Evolutionary conservation across 1,140 invertebrate genomes (phyloP), one percentile per base, ranked within the genome.

Genomic region (Holotrichia oblita): DNA sequence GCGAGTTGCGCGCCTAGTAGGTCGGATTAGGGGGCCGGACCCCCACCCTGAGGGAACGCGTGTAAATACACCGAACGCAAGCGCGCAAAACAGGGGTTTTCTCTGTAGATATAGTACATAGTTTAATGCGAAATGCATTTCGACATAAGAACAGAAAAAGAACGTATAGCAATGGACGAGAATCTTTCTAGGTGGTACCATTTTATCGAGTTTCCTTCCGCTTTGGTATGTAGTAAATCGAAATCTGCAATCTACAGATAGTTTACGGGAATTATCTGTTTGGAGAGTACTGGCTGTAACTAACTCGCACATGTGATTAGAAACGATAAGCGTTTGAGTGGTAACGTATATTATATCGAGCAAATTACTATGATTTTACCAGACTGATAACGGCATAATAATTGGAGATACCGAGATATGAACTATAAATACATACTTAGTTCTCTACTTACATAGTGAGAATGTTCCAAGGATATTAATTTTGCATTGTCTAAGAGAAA

Each of bases 41-140:
- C 76, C 76, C 76, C 76, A 77, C 76, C 76, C 76, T 24, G 55
- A 61, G 55, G 59, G 55, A 64, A 24, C 76, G 76, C 76, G 59
- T 77, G 76, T 40, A 34, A 40, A 41, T 74, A n/a, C 6, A 74
- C 61, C n/a, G 20, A 77, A 76, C 40, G 59, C 20, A 55, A 77
- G 55, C 76, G 76, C 76, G 59, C 76, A 64, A 2, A 40, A 34
- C 27, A 9, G 17, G 34, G 40, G 73, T 77, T 48, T 77, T 69
- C 61, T 24, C 22, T 10, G 12, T 34, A 22, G 7, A 10, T 69
- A 69, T 69, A 69, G 4, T 7, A 27, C 8, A 34, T 69, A 69
- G 9, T 55, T 55, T 17, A 17, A 22, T 34, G 61, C 61, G 61
- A 69, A 69, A 69, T 69, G 61, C 61, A 69, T 69, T 34, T 17